A percentile compares a stretch with the other conserved stretches of the same genome.
These are phyloP conservation scores for Actinostola sp. DNA, from an alignment of 92 coral and sea anemone genomes.

Conservation along the genomic window DNA sequence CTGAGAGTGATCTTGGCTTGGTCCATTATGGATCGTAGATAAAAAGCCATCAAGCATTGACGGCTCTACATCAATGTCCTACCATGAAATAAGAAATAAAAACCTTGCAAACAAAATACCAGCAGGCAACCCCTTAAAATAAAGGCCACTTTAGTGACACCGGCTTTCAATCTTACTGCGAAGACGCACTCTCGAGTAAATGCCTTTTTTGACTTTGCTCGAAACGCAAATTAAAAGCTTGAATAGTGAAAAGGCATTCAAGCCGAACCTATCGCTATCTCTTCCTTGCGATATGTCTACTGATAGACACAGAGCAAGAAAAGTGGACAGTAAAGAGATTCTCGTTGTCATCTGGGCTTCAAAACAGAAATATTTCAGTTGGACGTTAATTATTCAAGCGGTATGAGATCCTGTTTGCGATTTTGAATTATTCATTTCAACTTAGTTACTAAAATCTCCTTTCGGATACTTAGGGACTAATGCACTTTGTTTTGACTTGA, in stretches of 20 bases:
- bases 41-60: background rate
- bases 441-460: slow-evolving; percentile 25
- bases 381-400: slow-evolving; percentile 28
- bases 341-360: background rate
- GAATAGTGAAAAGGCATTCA: background rate
- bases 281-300: background rate
- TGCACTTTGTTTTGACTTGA: slow-evolving; percentile 39
- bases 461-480: slow-evolving; percentile 40
- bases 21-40: background rate
- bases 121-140: background rate
- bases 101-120: background rate
- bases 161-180: background rate
- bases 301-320: background rate
- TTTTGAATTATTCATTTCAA: slow-evolving; percentile 39
- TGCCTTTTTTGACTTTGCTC: too few species aligned
- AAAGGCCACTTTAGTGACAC: background rate
- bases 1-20: background rate
- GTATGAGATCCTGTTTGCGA: slow-evolving; percentile 45
- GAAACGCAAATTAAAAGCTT: background rate
- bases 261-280: background rate
- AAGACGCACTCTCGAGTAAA: too few species aligned
- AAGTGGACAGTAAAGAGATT: background rate
- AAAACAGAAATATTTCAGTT: background rate
- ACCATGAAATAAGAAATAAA: background rate
- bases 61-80: slow-evolving; percentile 1